Evolutionary conservation across 2,113 vertebrate species (phyloP).

Genomic region (Eidolon helvum): DNA sequence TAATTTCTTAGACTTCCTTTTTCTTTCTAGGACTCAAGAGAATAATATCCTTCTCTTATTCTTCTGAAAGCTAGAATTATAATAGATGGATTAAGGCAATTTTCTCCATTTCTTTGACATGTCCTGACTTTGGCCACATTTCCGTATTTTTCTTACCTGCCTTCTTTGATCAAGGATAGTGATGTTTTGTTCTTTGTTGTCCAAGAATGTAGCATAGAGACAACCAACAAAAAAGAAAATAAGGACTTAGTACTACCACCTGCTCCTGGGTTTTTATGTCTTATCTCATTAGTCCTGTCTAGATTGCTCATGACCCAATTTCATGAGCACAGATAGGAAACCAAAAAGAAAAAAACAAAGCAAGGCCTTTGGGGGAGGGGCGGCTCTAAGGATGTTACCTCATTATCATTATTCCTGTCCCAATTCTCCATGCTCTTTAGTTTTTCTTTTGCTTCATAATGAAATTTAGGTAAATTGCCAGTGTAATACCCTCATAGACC

Average conservation of each 20-base stretch:
- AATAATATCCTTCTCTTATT: constrained; percentile 39
- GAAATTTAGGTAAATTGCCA: neutral
- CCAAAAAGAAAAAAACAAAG: neutral
- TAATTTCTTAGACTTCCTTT: constrained; percentile 36
- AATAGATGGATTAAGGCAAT: neutral
- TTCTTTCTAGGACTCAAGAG: neutral
- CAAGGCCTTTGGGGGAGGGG: too few species aligned
- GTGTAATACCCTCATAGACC: neutral
- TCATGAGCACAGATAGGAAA: neutral
- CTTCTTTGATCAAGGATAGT: neutral
- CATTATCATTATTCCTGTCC: neutral
- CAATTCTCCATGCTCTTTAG: neutral
- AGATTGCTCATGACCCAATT: neutral
- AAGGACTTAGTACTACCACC: neutral
- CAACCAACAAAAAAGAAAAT: neutral
- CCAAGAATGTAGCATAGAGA: constrained; percentile 18
- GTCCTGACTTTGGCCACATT: neutral
- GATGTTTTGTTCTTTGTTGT: constrained; percentile 29
- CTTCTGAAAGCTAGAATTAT: neutral
- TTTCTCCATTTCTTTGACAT: constrained; percentile 7
- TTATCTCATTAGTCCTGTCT: neutral
- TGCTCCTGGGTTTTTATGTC: neutral
- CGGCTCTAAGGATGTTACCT: neutral
- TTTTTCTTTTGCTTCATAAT: neutral
- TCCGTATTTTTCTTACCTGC: neutral